phyloP scores from a whole-genome alignment of 2,888 invertebrate genomes.

The Polia nebulosa region DNA sequence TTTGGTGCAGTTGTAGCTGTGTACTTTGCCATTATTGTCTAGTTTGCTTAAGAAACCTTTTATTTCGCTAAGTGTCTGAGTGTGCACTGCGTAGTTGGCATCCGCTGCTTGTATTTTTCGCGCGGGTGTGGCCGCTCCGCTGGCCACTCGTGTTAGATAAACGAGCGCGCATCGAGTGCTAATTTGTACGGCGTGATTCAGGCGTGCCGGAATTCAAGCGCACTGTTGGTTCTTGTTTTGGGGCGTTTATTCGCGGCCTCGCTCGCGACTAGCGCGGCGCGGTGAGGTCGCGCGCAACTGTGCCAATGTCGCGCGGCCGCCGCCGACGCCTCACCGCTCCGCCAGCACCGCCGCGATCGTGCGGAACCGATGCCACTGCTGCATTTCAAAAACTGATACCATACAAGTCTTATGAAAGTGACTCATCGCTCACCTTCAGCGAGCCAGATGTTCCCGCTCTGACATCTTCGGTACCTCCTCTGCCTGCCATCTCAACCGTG shows the following conservation, averaged over 20 bases:
- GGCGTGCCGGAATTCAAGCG: slow-evolving; percentile 86
- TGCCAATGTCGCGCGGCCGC: slow-evolving; percentile 87
- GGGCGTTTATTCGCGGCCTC: slow-evolving; percentile 88
- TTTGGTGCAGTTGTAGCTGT: slow-evolving; percentile 69
- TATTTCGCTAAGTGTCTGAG: slow-evolving; percentile 51
- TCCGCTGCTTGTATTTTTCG: slow-evolving; percentile 72
- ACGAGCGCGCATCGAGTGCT: slow-evolving; percentile 77
- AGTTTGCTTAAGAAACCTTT: slow-evolving; percentile 69
- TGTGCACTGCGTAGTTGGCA: slow-evolving; percentile 81
- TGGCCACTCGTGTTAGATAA: slow-evolving; percentile 69
- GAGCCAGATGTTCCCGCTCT: slow-evolving; percentile 46
- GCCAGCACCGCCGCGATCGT: slow-evolving; percentile 79
- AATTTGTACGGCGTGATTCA: slow-evolving; percentile 84
- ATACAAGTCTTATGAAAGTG: slow-evolving; percentile 56
- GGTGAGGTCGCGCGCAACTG: slow-evolving; percentile 88
- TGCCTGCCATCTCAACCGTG: slow-evolving; percentile 57
- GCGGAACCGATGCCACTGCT: slow-evolving; percentile 81
- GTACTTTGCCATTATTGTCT: slow-evolving; percentile 73
- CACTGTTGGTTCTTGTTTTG: slow-evolving; percentile 84
- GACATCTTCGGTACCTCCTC: slow-evolving; percentile 40
- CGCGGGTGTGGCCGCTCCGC: slow-evolving; percentile 77
- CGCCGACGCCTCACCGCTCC: slow-evolving; percentile 73
- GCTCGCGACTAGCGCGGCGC: slow-evolving; percentile 78
- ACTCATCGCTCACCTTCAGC: slow-evolving; percentile 66
- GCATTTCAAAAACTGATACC: slow-evolving; percentile 59